phyloP scores from a whole-genome alignment of 1,140 invertebrate genomes.

The Leptopilina boulardi region DNA sequence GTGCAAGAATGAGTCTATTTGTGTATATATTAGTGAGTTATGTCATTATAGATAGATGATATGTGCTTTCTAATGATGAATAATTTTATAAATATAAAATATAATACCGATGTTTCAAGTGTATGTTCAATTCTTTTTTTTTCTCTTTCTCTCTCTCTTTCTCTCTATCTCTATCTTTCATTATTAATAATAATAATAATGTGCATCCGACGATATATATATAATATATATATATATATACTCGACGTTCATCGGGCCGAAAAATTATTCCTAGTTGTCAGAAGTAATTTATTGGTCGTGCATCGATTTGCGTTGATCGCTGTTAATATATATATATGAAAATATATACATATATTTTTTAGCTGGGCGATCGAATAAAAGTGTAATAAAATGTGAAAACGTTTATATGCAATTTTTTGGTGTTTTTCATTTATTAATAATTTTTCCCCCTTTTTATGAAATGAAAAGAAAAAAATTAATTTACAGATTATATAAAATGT shows the following conservation, averaged over 20 bases:
- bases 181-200: slow-evolving; percentile 42
- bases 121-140: slow-evolving; percentile 58
- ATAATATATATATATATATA: slow-evolving; percentile 33
- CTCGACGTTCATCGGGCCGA: slow-evolving; percentile 28
- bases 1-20: slow-evolving; percentile 58
- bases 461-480: background rate
- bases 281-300: slow-evolving; percentile 32
- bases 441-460: background rate
- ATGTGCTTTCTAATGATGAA: slow-evolving; percentile 73
- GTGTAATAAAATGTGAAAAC: slow-evolving; percentile 34
- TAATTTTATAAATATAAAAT: slow-evolving; percentile 74
- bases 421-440: background rate
- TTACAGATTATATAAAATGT: slow-evolving; percentile 31
- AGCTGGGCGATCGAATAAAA: slow-evolving; percentile 33
- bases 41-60: slow-evolving; percentile 72
- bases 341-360: slow-evolving; percentile 34
- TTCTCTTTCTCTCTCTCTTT: slow-evolving; percentile 45
- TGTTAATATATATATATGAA: slow-evolving; percentile 34
- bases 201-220: slow-evolving; percentile 39
- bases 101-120: slow-evolving; percentile 65
- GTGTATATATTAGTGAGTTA: slow-evolving; percentile 65
- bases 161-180: too few relatives aligned
- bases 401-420: slow-evolving; percentile 21
- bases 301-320: slow-evolving; percentile 33
- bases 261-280: slow-evolving; percentile 32